Base-by-base conservation (phyloP, 2,113 vertebrate genomes). In the Sinocyclocheilus grahami region DNA sequence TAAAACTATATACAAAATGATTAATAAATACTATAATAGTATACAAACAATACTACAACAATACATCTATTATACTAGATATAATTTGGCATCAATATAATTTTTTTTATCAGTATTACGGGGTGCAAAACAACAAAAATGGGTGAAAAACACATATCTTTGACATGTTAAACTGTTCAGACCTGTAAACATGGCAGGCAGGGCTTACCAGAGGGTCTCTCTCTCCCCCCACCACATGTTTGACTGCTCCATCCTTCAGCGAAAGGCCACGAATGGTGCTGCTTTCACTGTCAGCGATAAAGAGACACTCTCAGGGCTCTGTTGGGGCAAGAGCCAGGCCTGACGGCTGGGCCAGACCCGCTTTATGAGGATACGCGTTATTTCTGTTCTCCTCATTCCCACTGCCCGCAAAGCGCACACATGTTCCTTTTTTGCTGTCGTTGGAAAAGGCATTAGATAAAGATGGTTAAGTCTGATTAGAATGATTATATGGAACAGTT, bases 351-450 rank as follows among this genome's bases (percentile, higher is more conserved):
- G 98, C 96, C 76, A 99, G 98, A 20, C 95, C 95, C 0, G 97
- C 97, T 90, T 98, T 99, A 87, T 97, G 97, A 0, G 98, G 97
- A 89, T 99, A 99, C 0, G 97, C 92, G 0, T 99, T 99, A 91
- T 99, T 99, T 24, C 98, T 92, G 91, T 99, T 99, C 92, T 99
- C 98, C 90, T 99, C 98, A 20, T 91, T 97, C 46, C 98, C 98
- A 24, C 97, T 99, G 65, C 98, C 98, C 1, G 97, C 98, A 85
- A 98, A 98, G 0, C 97, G 95, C 75, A 98, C 88, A 86, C 98
- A 99, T 0, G 90, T 93, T 82, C 97, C 97, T 39, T 95, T 96
- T 82, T 95, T 93, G 80, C 48, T 92, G n/a, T 93, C 91, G 1
- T 95, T 96, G 88, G 62, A 62, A 18, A 74, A 85, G 22, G 16